Conservation (phyloP, 2,888 invertebrate species). For the Athalia cordata region DNA sequence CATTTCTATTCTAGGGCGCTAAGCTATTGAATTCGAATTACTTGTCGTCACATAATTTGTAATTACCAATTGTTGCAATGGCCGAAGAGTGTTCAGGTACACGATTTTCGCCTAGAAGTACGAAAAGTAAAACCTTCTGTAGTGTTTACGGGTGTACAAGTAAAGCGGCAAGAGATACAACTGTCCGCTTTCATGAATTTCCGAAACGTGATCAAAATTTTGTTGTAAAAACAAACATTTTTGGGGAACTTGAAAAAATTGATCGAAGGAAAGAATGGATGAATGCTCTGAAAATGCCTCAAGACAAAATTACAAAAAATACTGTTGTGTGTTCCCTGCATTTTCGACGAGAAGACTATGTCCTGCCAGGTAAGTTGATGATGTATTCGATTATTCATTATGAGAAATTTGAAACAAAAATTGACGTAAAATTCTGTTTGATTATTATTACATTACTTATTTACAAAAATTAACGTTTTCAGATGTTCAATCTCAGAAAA, state of each 20-base stretch:
- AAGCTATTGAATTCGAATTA: too few species aligned
- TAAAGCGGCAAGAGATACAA: conserved; percentile 36
- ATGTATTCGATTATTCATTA: background rate
- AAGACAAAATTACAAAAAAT: background rate
- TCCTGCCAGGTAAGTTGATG: background rate
- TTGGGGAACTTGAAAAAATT: conserved; percentile 21
- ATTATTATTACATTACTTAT: background rate
- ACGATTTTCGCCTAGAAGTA: conserved; percentile 42
- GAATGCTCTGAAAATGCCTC: conserved; percentile 29
- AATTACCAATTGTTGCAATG: too few species aligned
- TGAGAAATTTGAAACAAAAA: background rate
- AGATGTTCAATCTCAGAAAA: background rate
- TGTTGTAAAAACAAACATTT: conserved; percentile 28
- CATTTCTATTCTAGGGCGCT: too few species aligned
- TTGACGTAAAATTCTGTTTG: background rate
- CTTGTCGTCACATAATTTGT: too few species aligned
- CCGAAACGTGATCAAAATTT: conserved; percentile 41
- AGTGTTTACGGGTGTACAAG: conserved; percentile 39
- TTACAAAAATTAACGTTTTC: background rate
- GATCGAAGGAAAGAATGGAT: conserved; percentile 42
- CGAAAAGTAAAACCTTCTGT: conserved; percentile 39
- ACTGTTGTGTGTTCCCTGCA: conserved; percentile 22
- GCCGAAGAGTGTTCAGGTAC: conserved; percentile 16
- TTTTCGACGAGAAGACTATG: background rate
- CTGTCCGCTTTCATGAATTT: conserved; percentile 45